Evolutionary conservation across 2,113 vertebrate genomes (phyloP).

Genomic region (Shinisaurus crocodilurus): DNA sequence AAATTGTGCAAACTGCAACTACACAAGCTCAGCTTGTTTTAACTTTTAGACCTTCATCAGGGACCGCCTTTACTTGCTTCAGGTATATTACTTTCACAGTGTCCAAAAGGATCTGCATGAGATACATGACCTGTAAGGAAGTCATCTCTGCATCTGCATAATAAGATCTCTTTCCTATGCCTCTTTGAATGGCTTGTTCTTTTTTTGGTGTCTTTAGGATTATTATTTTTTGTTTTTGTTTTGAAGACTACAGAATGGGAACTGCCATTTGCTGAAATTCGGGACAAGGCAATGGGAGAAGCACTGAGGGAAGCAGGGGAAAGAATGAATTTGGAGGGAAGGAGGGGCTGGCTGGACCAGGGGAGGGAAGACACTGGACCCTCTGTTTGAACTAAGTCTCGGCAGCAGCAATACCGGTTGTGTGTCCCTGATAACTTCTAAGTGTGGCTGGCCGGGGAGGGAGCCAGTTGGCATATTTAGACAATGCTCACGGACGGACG

Average conservation of each 20-base stretch:
- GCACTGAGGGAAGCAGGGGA: neutral
- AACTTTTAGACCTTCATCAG: neutral
- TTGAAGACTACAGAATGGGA: neutral
- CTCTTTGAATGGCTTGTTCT: neutral
- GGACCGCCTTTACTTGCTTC: neutral
- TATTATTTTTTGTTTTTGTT: neutral
- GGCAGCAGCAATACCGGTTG: neutral
- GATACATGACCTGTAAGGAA: neutral
- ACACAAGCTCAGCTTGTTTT: neutral
- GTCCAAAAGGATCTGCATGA: neutral
- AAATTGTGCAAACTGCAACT: neutral
- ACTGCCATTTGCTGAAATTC: neutral
- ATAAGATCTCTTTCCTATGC: neutral
- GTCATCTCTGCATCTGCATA: neutral
- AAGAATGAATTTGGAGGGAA: neutral
- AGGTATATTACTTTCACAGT: neutral
- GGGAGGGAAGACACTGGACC: neutral
- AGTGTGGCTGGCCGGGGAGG: neutral
- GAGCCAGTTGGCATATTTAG: constrained; percentile 17
- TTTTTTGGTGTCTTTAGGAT: neutral
- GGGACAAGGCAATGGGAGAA: neutral
- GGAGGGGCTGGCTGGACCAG: neutral
- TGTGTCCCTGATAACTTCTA: neutral
- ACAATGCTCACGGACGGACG: neutral
- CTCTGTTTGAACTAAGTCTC: neutral